Evolutionary conservation across 1,140 invertebrate genomes (phyloP).

Genomic region (Neelides sp.): DNA sequence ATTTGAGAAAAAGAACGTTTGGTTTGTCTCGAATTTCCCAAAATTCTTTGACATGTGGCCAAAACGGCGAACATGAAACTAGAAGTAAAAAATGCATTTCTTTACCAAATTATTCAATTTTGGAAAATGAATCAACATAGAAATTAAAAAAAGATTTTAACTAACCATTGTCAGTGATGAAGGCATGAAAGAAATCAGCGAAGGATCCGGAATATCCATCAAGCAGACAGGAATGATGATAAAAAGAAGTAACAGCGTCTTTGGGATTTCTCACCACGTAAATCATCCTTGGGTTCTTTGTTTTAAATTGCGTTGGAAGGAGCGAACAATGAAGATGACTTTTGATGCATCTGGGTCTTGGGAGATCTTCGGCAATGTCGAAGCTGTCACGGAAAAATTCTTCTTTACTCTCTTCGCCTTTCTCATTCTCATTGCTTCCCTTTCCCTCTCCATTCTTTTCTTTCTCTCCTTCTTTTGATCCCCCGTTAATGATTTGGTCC

Average conservation of each 20-base stretch:
- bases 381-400: slow-evolving; percentile 9
- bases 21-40: slow-evolving; percentile 49
- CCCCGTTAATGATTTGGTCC: background rate
- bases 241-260: slow-evolving; percentile 29
- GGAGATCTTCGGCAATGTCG: slow-evolving; percentile 5
- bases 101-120: too few relatives aligned
- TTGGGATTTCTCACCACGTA: slow-evolving; percentile 30
- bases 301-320: slow-evolving; percentile 37
- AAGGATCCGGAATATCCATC: slow-evolving; percentile 11
- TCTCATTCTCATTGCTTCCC: background rate
- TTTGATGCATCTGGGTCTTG: slow-evolving; percentile 54
- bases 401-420: background rate
- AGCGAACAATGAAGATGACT: slow-evolving; percentile 62
- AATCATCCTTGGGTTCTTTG: slow-evolving; percentile 14
- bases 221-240: slow-evolving; percentile 19
- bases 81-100: background rate
- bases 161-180: slow-evolving; percentile 10
- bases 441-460: background rate
- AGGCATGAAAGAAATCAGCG: slow-evolving; percentile 14
- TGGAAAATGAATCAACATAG: too few relatives aligned
- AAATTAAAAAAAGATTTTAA: too few relatives aligned
- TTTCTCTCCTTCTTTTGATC: background rate
- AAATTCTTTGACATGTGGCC: slow-evolving; percentile 61
- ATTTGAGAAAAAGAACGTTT: slow-evolving; percentile 63
- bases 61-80: slow-evolving; percentile 51